Base-by-base conservation (phyloP, 2,797 vertebrate species). In the Cirrhinus mrigala region DNA sequence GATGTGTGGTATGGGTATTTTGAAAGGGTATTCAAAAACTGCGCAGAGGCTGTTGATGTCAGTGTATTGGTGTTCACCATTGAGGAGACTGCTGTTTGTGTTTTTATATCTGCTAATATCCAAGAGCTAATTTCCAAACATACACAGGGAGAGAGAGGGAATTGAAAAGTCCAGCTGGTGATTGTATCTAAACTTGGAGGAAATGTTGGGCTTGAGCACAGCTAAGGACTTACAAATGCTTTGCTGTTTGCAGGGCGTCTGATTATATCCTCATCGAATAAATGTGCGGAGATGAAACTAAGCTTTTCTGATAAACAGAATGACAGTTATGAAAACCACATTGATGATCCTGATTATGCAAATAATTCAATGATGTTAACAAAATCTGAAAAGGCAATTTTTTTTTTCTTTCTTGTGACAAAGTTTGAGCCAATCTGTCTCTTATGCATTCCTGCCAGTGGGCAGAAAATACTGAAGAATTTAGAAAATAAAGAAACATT, bases 341-440 rank as follows among this genome's bases (percentile, higher is more conserved):
- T 78, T 74, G 52, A 93, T 94, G 88, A 95, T 94, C 93, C 93
- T 95, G 88, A 94, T 96, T 94, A 94, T 92, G 92, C 93, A 94
- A 94, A 94, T 95, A 94, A 94, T 60, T 48, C 12, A 56, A 68
- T 48, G 46, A 80, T 88, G 71, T 84, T 69, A 86, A 76, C 73
- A 74, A 84, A 88, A 87, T 85, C 86, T 89, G 94, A 96, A 91
- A 82, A 81, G 50, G 29, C 27, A 93, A 64, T 79, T 76, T 71
- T 95, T 96, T 96, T 95, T 96, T 96, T 95, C 97, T 95, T 96
- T 96, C 94, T 97, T 96, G 95, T 97, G 97, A 97, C 95, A 93
- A 96, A 96, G 94, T 98, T 97, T 98, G 97, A 98, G 97, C 97
- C 97, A 96, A 97, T 97, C 96, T 96, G 95, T 97, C 95, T 96